A percentile compares a stretch with the other conserved stretches of the same genome.
Conservation (phyloP, 2,888 invertebrate species). For the Tanypteryx hageni region DNA sequence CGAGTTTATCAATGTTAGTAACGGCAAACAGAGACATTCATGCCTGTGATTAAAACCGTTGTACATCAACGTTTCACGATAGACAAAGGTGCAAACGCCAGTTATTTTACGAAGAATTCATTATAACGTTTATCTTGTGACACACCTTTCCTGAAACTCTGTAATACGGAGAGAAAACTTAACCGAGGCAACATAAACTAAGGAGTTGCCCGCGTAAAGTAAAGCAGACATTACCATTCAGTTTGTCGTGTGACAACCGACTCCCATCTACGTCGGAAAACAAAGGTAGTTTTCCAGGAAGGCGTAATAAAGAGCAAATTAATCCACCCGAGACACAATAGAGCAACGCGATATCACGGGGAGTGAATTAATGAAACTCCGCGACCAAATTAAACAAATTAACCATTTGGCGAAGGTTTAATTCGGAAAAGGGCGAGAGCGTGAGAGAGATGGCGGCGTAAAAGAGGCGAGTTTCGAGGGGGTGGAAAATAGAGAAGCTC, state of each 20-base stretch:
- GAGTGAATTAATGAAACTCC: slow-evolving; percentile 33
- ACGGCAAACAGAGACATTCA: too few species aligned
- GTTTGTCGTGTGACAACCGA: neutral
- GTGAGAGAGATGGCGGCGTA: neutral
- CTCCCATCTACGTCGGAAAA: neutral
- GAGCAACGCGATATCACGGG: slow-evolving; percentile 2
- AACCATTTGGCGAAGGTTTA: slow-evolving; percentile 34
- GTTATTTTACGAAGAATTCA: too few species aligned
- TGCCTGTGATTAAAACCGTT: too few species aligned
- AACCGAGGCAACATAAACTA: too few species aligned
- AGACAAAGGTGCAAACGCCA: too few species aligned
- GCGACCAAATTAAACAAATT: slow-evolving; percentile 1
- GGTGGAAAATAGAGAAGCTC: neutral
- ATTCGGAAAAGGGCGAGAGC: slow-evolving; percentile 1
- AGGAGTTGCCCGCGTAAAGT: too few species aligned
- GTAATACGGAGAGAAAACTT: too few species aligned
- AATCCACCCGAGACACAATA: slow-evolving; percentile 8
- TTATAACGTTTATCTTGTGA: too few species aligned
- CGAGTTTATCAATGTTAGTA: too few species aligned
- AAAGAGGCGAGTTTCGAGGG: neutral
- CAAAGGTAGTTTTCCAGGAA: neutral
- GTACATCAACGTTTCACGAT: too few species aligned
- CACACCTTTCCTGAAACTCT: too few species aligned
- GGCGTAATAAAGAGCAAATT: slow-evolving; percentile 18
- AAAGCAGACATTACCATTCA: neutral